Conservation (phyloP, 1,140 invertebrate species). For the Drosophila nikananu region DNA sequence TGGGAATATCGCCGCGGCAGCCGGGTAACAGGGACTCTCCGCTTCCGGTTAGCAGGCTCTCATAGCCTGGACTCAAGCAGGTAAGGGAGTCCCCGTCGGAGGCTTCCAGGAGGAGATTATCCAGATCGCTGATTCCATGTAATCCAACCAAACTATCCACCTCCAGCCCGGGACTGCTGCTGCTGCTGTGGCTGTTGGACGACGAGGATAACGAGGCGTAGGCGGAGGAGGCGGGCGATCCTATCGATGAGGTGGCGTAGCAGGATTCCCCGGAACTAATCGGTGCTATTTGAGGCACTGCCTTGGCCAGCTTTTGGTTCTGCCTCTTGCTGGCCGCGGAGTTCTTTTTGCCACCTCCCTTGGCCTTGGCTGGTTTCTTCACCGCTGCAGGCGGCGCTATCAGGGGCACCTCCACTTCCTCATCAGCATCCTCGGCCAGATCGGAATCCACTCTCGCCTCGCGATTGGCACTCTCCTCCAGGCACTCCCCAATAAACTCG, state of each 20-base stretch:
- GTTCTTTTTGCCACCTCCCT: conserved; percentile 41
- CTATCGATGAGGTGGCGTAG: conserved; percentile 67
- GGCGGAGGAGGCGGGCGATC: conserved; percentile 62
- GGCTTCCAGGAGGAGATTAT: conserved; percentile 86
- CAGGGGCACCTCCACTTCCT: conserved; percentile 33
- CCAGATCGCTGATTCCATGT: conserved; percentile 64
- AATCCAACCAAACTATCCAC: conserved; percentile 55
- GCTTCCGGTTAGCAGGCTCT: conserved; percentile 37
- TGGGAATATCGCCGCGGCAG: conserved; percentile 63
- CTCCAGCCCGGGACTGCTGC: conserved; percentile 41
- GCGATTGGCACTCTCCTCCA: conserved; percentile 62
- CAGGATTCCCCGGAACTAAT: conserved; percentile 64
- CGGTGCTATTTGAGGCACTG: conserved; percentile 10
- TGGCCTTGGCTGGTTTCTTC: conserved; percentile 27
- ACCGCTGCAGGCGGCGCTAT: conserved; percentile 1
- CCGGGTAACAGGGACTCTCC: conserved; percentile 43
- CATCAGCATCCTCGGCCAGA: conserved; percentile 9
- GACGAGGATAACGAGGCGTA: conserved; percentile 42
- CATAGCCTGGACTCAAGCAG: conserved; percentile 69
- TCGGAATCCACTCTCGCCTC: conserved; percentile 50
- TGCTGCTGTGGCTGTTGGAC: conserved; percentile 40
- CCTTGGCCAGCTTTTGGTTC: conserved; percentile 46
- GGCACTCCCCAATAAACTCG: conserved; percentile 71
- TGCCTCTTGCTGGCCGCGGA: conserved; percentile 43
- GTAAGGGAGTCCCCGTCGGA: conserved; percentile 87